Evolutionary conservation across 2,888 invertebrate genomes (phyloP), one percentile per base, ranked within the genome.

Genomic region (Pedicia rivosa): DNA sequence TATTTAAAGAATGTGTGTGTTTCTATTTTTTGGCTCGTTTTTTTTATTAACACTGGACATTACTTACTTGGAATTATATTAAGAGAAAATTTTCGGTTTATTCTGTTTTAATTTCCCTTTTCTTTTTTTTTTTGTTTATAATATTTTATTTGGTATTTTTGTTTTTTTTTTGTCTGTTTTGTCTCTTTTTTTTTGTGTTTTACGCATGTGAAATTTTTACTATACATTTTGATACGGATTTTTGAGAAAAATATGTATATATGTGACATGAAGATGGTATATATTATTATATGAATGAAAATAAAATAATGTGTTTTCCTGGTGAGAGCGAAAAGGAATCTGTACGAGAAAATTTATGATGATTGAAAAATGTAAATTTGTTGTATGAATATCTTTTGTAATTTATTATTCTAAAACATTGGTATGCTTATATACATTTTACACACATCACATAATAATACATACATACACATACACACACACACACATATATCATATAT

Each of bases 291-390:
- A 10, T 10, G 4, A 24, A 24, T 24, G n/a, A 10, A n/a, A n/a
- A n/a, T 10, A 10, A n/a, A 10, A 7, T 24, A 24, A 24, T 24
- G 24, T 24, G 24, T 24, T 24, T 24, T 7, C 24, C 24, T 24
- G 24, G 24, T n/a, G 24, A 8, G 24, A 24, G n/a, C 8, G n/a
- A n/a, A 24, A 7, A 24, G 24, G 24, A 24, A 24, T 24, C n/a
- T 24, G 8, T 24, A n/a, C 15, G 20, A 15, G 31, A 37, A 37
- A 37, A 37, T 37, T 37, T 37, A 37, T 37, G 37, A 37, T 37
- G 37, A 37, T 37, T 37, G 37, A 37, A 37, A 37, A 37, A 30
- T 37, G 37, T 30, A 25, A 32, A 14, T 35, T 35, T 26, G 35
- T 19, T 35, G 25, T 35, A 17, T 8, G 24, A 8, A 24, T 24